A percentile compares a stretch with the other conserved stretches of the same genome.
Evolutionary conservation across 2,113 vertebrate species (phyloP).

Genomic region (Serinus canaria): DNA sequence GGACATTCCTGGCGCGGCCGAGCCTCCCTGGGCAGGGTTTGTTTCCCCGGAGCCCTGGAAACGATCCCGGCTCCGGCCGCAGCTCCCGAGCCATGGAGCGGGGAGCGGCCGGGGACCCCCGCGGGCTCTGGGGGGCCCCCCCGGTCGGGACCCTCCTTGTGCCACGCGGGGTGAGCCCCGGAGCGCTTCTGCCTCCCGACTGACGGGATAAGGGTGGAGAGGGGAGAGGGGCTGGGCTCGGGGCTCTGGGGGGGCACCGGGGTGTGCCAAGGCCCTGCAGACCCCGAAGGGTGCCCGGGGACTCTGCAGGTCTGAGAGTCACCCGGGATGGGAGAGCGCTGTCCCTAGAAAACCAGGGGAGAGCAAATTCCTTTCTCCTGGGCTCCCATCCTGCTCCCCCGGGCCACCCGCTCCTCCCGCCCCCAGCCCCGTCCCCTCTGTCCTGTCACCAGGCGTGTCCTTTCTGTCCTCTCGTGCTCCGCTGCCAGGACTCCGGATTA

Average conservation of each 20-base stretch:
- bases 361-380: background rate
- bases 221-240: background rate
- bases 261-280: no score
- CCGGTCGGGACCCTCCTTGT: background rate
- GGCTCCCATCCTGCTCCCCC: background rate
- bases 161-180: background rate
- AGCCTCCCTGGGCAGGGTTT: background rate
- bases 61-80: background rate
- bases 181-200: background rate
- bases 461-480: fast-evolving
- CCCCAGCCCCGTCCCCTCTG: no score
- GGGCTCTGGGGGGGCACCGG: background rate
- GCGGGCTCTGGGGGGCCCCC: background rate
- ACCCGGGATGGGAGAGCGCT: background rate
- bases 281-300: background rate
- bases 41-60: slow-evolving; percentile 30
- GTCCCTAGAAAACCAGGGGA: fast-evolving
- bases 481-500: no score
- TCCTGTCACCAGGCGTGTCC: background rate
- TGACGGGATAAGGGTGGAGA: background rate
- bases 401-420: background rate
- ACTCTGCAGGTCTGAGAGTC: background rate
- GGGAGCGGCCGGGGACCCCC: background rate
- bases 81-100: background rate
- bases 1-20: background rate